Conservation (phyloP, 1,140 invertebrate genomes). For the Chironomus striatipennis region DNA sequence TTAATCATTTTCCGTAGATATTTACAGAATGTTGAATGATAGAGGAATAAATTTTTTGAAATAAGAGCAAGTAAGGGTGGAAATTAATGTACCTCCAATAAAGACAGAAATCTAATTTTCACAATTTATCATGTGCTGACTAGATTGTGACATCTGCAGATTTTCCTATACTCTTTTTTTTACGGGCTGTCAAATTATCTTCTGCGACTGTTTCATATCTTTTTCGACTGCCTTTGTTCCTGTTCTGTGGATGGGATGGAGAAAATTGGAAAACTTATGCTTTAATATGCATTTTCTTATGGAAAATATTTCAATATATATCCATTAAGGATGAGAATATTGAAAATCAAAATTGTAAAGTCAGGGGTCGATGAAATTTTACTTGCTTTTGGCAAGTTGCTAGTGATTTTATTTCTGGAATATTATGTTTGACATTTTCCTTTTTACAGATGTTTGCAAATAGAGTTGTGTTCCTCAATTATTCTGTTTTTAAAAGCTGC, state of each 20-base stretch:
- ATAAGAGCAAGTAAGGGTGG: neutral
- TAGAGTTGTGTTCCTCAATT: too few species aligned
- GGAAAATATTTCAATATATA: neutral
- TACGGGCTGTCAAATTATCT: constrained; percentile 6
- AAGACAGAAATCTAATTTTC: constrained; percentile 1
- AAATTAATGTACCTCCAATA: constrained; percentile 13
- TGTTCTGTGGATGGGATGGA: too few species aligned
- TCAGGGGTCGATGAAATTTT: too few species aligned
- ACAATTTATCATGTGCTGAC: constrained; percentile 12
- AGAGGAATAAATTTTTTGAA: neutral
- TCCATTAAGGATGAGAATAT: too few species aligned
- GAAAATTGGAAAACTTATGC: constrained; percentile 13
- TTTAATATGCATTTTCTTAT: constrained; percentile 9
- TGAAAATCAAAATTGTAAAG: too few species aligned
- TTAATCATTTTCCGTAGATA: neutral
- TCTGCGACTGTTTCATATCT: constrained; percentile 12
- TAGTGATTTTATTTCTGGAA: too few species aligned
- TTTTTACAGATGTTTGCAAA: too few species aligned
- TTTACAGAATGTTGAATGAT: neutral
- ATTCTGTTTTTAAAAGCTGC: too few species aligned
- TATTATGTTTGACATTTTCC: too few species aligned
- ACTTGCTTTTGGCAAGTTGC: too few species aligned
- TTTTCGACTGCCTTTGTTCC: neutral
- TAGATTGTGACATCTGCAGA: constrained; percentile 7
- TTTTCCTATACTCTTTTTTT: neutral